These are phyloP conservation scores for Stichodactyla helianthus DNA, from an alignment of 64 coral and sea anemone genomes.

Conservation along the genomic window DNA sequence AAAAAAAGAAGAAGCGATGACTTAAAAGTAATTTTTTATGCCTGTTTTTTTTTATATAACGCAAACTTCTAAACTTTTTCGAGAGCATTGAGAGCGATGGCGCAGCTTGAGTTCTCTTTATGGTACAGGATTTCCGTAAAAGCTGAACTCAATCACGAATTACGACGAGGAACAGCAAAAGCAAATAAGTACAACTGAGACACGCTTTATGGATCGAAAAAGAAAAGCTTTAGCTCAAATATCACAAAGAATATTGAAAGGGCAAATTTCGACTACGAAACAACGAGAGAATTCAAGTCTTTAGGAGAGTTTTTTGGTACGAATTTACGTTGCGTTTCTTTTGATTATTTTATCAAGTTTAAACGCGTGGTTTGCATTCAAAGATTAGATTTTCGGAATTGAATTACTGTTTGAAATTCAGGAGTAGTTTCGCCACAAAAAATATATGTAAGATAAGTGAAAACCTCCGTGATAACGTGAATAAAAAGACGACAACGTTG, in stretches of 20 bases:
- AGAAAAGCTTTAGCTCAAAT: background rate
- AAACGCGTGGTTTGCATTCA: background rate
- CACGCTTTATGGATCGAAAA: background rate
- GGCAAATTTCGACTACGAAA: background rate
- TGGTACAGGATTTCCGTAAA: conserved; percentile 1
- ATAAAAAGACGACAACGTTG: background rate
- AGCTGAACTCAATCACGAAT: background rate
- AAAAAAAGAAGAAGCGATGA: background rate
- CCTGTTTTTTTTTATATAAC: background rate
- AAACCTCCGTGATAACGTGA: background rate
- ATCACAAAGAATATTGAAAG: conserved; percentile 1
- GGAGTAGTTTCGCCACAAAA: conserved; percentile 2
- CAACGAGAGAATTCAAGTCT: background rate
- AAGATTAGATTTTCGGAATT: background rate
- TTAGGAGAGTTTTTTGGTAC: background rate
- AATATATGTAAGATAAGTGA: background rate
- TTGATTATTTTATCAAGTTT: background rate
- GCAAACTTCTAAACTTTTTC: background rate
- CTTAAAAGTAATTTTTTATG: background rate
- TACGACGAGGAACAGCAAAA: background rate
- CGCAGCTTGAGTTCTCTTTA: background rate
- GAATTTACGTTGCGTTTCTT: background rate
- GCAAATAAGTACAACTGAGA: background rate
- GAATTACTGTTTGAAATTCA: background rate
- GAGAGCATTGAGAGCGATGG: background rate